Evolutionary conservation across 2,113 vertebrate genomes (phyloP).

Genomic region (Menidia beryllina): DNA sequence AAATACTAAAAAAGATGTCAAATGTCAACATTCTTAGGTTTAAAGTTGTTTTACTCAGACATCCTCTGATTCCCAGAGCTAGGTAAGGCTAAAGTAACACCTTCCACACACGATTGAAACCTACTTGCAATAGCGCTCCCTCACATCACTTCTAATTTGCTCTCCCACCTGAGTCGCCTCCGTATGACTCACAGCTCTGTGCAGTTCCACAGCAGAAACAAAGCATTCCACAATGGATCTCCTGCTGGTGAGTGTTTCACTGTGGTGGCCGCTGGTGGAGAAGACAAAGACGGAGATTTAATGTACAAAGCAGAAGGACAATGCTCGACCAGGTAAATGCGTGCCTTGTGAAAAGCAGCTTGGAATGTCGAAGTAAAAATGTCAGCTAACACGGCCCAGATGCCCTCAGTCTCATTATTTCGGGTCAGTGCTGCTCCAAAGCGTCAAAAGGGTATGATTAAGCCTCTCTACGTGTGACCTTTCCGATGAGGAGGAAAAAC

Average conservation of each 20-base stretch:
- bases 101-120: slow-evolving; percentile 16
- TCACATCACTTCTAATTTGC: slow-evolving; percentile 35
- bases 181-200: slow-evolving; percentile 50
- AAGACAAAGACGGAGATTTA: slow-evolving; percentile 22
- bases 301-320: not conserved
- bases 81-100: not conserved
- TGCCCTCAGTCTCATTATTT: not conserved
- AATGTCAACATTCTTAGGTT: not conserved
- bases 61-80: not conserved
- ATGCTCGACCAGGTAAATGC: not conserved
- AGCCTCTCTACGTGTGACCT: slow-evolving; percentile 24
- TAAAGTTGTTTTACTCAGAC: slow-evolving; percentile 2
- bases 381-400: slow-evolving; percentile 5
- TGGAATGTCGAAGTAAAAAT: slow-evolving; percentile 38
- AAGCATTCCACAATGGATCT: slow-evolving; percentile 18
- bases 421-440: not conserved
- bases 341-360: not conserved
- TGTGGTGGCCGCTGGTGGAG: slow-evolving; percentile 26
- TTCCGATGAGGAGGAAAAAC: slow-evolving; percentile 29
- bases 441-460: not conserved
- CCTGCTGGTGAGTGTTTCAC: slow-evolving; percentile 21
- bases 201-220: slow-evolving; percentile 16
- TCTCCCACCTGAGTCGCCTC: slow-evolving; percentile 28
- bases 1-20: not conserved
- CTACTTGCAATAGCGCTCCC: slow-evolving; percentile 8